Evolutionary conservation across 2,797 vertebrate species (phyloP).

Genomic region (Dallia pectoralis): DNA sequence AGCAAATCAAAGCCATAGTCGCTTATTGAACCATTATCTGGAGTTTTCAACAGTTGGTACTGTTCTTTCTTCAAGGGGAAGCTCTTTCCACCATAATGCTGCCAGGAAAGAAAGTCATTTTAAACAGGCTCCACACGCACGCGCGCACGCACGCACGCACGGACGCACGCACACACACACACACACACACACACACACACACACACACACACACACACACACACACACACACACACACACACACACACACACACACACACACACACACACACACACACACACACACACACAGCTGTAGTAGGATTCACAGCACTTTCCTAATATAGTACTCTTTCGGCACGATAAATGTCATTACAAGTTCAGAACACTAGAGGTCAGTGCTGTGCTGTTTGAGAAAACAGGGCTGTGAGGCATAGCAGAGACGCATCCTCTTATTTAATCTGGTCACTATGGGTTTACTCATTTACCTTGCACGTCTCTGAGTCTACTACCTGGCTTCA

Average conservation of each 20-base stretch:
- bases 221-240: neutral
- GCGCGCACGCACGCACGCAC: neutral
- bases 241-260: neutral
- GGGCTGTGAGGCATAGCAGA: neutral
- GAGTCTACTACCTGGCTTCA: too few species aligned
- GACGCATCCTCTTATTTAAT: too few species aligned
- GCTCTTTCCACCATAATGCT: too few species aligned
- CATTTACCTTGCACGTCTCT: too few species aligned
- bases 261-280: neutral
- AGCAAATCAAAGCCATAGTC: too few species aligned
- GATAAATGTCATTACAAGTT: neutral
- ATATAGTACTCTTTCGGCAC: neutral
- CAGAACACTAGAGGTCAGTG: constrained; percentile 72
- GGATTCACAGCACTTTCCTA: neutral
- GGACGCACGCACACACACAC: neutral
- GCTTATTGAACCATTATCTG: too few species aligned
- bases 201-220: constrained; percentile 19
- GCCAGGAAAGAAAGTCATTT: too few species aligned
- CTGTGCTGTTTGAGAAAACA: constrained; percentile 50
- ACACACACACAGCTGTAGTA: neutral
- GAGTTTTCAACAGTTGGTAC: too few species aligned
- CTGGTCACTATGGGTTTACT: too few species aligned
- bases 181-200: neutral
- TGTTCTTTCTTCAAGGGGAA: too few species aligned
- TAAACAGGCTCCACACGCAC: constrained; percentile 23